phyloP scores from a whole-genome alignment of 2,113 vertebrate genomes.

The Chroicocephalus ridibundus region DNA sequence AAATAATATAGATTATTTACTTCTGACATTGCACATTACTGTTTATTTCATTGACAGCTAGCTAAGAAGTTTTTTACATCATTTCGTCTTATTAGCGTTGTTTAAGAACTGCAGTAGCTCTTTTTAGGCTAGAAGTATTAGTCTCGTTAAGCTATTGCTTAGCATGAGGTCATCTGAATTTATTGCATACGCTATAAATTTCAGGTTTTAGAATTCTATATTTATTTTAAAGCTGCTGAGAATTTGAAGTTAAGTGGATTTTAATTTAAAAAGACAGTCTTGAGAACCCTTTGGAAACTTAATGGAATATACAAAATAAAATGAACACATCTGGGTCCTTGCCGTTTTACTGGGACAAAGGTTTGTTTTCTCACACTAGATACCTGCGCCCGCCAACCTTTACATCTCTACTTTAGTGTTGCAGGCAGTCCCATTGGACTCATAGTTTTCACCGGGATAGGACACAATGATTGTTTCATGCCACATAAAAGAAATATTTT shows the following conservation, averaged over 20 bases:
- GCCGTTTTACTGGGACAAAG: background rate
- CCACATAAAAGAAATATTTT: slow-evolving; percentile 9
- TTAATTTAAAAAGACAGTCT: background rate
- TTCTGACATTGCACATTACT: background rate
- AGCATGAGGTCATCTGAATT: background rate
- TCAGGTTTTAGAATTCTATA: background rate
- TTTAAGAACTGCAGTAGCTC: background rate
- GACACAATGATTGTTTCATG: background rate
- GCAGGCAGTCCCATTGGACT: background rate
- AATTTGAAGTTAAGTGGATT: background rate
- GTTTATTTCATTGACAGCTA: background rate
- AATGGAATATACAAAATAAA: background rate
- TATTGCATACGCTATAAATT: background rate
- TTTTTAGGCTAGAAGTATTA: background rate
- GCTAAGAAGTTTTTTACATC: background rate
- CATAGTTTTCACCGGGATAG: background rate
- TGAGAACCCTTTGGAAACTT: background rate
- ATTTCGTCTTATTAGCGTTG: background rate
- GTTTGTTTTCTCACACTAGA: background rate
- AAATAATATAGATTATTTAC: background rate
- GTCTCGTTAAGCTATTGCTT: background rate
- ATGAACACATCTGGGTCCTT: background rate
- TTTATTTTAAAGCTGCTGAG: background rate
- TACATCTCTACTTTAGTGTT: background rate
- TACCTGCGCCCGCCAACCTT: background rate